These are phyloP conservation scores for Gymnopithys bicolor DNA, from an alignment of 2,797 vertebrate genomes.

Conservation along the genomic window DNA sequence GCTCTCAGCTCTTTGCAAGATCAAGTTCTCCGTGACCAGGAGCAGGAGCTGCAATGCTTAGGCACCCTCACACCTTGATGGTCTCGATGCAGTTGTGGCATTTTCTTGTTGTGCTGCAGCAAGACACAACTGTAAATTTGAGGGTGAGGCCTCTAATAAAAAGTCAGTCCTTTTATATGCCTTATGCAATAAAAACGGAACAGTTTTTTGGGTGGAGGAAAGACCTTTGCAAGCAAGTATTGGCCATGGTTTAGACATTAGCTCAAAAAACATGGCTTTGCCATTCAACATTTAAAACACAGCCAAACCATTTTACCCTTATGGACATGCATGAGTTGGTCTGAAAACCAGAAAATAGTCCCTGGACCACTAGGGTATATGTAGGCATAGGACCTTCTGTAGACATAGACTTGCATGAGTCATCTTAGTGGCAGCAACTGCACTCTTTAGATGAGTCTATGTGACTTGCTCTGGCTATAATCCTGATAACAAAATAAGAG, in stretches of 20 bases:
- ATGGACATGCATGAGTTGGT: background rate
- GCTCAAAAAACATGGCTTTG: background rate
- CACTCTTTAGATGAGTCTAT: background rate
- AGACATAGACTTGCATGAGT: background rate
- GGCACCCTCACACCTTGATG: background rate
- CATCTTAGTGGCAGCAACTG: background rate
- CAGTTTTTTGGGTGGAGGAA: background rate
- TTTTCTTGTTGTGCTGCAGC: background rate
- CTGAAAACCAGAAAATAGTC: background rate
- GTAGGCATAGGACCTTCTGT: background rate
- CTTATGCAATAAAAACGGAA: background rate
- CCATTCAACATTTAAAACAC: background rate
- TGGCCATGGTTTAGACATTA: background rate
- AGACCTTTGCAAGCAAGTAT: background rate
- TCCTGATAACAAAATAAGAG: background rate
- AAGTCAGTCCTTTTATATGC: background rate
- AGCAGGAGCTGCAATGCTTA: background rate
- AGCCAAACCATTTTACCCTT: background rate
- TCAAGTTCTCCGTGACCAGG: fast-evolving
- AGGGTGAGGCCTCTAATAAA: background rate
- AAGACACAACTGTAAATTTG: background rate
- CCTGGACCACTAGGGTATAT: background rate
- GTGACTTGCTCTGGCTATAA: background rate
- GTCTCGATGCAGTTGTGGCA: background rate
- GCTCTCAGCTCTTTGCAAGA: background rate